Evolutionary conservation across 2,113 vertebrate species (phyloP).

Genomic region (Rhea pennata): DNA sequence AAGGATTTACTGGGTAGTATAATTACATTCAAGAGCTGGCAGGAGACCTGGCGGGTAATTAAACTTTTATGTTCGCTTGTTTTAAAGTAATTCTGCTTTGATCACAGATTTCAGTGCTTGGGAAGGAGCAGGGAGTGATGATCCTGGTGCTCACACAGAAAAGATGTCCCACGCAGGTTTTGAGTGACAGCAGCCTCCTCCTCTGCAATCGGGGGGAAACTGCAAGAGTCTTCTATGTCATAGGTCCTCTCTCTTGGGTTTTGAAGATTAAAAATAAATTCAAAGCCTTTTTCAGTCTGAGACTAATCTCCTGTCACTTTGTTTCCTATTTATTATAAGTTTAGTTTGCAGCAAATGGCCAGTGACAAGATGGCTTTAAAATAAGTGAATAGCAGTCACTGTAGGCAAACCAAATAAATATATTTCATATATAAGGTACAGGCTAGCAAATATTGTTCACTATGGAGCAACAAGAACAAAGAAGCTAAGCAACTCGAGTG

Average conservation of each 20-base stretch:
- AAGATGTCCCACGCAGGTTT: neutral
- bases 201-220: neutral
- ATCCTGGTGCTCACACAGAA: accelerated
- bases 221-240: neutral
- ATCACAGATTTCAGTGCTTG: neutral
- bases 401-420: neutral
- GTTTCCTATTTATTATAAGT: neutral
- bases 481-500: neutral
- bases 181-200: neutral
- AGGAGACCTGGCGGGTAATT: neutral
- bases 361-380: neutral
- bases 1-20: neutral
- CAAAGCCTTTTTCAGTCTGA: neutral
- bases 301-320: neutral
- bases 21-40: neutral
- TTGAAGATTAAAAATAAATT: neutral
- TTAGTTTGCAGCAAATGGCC: neutral
- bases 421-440: neutral
- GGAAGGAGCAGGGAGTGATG: neutral
- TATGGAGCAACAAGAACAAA: neutral
- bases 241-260: neutral
- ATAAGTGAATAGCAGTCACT: neutral
- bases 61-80: neutral
- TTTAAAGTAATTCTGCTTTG: neutral
- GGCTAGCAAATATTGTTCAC: neutral